Evolutionary conservation across 2,797 vertebrate genomes (phyloP).

Genomic region (Emydoidea blandingii): DNA sequence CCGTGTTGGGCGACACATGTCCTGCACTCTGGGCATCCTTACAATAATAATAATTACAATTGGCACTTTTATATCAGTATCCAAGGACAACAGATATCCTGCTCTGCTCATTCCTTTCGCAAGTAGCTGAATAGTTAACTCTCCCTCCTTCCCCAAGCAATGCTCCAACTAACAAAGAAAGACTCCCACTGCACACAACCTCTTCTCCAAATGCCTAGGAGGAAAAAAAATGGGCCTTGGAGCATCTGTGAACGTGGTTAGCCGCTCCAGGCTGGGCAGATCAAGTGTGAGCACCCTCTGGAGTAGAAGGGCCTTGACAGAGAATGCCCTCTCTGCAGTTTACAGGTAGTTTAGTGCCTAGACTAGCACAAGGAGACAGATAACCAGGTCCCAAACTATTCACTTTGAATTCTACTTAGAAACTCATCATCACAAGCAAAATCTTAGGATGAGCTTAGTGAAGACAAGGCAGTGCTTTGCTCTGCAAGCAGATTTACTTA

Average conservation of each 20-base stretch:
- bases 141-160: rapidly evolving
- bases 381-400: background rate
- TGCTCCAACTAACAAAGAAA: background rate
- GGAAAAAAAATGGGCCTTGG: background rate
- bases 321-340: rapidly evolving
- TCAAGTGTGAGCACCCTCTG: background rate
- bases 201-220: rapidly evolving
- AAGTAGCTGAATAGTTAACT: rapidly evolving
- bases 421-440: background rate
- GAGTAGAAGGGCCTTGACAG: background rate
- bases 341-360: background rate
- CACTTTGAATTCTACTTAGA: background rate
- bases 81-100: background rate
- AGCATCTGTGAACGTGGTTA: background rate
- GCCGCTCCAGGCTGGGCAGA: background rate
- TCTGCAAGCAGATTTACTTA: background rate
- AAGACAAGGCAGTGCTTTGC: background rate
- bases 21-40: background rate
- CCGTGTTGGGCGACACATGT: background rate
- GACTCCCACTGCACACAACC: background rate
- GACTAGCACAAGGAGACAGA: background rate
- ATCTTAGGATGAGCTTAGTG: background rate
- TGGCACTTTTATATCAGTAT: background rate
- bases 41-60: constrained; percentile 6
- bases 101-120: background rate